Conservation (phyloP, 2,888 invertebrate genomes). For the Rhagium mordax region DNA sequence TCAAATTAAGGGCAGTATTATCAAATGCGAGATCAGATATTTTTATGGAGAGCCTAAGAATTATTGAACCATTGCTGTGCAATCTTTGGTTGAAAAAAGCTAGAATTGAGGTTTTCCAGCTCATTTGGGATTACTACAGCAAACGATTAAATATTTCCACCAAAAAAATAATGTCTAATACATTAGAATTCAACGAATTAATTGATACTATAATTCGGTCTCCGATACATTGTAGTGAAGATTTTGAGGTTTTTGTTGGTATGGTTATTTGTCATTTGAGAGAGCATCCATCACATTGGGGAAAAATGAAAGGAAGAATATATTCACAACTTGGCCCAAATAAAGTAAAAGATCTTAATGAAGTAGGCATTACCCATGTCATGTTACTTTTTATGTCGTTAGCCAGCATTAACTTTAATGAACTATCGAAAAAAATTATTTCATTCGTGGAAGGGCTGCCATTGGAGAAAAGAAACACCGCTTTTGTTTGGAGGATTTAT, state of each 20-base stretch:
- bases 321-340: conserved; percentile 66
- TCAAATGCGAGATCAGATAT: conserved; percentile 48
- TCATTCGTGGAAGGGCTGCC: conserved; percentile 58
- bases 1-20: conserved; percentile 56
- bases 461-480: conserved; percentile 54
- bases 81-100: conserved; percentile 61
- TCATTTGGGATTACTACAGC: conserved; percentile 67
- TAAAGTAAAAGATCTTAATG: conserved; percentile 63
- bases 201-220: conserved; percentile 54
- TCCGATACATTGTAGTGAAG: conserved; percentile 55
- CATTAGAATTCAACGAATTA: conserved; percentile 51
- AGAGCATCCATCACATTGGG: conserved; percentile 65
- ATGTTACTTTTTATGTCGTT: conserved; percentile 62
- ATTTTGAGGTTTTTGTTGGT: conserved; percentile 64
- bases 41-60: conserved; percentile 56
- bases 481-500: conserved; percentile 62
- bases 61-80: conserved; percentile 59
- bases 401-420: conserved; percentile 60
- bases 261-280: conserved; percentile 62
- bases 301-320: conserved; percentile 66
- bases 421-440: conserved; percentile 62
- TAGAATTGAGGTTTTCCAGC: conserved; percentile 64
- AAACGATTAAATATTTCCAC: conserved; percentile 60
- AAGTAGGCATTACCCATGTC: conserved; percentile 63
- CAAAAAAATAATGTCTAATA: conserved; percentile 45